Percentiles rank a stretch among this genome's conserved stretches.
phyloP scores from a whole-genome alignment of 2,113 vertebrate species.

The Lamprotornis superbus region DNA sequence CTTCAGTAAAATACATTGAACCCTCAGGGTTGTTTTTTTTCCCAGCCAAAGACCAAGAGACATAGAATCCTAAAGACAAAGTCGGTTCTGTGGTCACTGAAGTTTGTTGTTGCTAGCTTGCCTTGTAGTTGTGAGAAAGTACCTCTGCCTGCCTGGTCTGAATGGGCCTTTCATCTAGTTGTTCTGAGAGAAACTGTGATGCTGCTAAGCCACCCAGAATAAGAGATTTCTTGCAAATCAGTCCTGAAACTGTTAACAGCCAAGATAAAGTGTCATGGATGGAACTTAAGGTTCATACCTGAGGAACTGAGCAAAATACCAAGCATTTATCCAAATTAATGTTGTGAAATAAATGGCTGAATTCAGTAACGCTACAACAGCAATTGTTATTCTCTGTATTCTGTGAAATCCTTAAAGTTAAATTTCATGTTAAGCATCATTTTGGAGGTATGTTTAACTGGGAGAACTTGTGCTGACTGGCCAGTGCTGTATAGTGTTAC shows the following conservation, averaged over 20 bases:
- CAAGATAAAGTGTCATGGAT: background rate
- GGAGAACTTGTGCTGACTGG: background rate
- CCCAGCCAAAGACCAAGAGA: background rate
- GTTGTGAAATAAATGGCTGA: background rate
- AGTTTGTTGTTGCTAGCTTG: background rate
- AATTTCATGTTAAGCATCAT: background rate
- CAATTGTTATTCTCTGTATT: background rate
- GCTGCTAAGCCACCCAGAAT: background rate
- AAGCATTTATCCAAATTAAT: background rate
- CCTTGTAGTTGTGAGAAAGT: slow-evolving; percentile 19
- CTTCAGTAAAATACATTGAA: background rate
- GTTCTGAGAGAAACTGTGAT: background rate
- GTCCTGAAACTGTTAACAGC: background rate
- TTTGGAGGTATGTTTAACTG: background rate
- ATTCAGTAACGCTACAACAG: background rate
- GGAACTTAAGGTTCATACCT: background rate
- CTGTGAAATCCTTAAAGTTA: background rate
- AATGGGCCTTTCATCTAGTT: background rate
- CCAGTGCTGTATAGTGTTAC: background rate
- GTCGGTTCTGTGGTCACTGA: background rate
- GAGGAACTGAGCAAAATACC: background rate
- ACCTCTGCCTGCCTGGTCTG: background rate
- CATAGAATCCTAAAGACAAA: background rate
- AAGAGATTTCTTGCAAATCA: background rate
- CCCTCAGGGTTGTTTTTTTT: background rate